Evolutionary conservation across 2,888 invertebrate genomes (phyloP).

Genomic region (Pedicia rivosa): DNA sequence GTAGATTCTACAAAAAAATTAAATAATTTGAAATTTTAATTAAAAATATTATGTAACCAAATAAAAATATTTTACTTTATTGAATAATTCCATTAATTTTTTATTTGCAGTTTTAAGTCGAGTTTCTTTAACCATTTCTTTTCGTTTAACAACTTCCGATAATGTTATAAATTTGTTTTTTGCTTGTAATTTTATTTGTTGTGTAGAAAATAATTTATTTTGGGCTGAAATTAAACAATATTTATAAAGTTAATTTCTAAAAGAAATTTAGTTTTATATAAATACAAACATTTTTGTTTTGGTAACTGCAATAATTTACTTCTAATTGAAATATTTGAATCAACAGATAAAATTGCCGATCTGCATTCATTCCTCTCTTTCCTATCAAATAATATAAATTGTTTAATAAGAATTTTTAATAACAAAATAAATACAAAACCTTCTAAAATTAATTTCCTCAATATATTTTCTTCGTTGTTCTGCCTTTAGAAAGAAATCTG

Average conservation of each 20-base stretch:
- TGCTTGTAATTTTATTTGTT: constrained; percentile 42
- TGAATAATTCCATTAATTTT: constrained; percentile 59
- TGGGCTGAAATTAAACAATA: constrained; percentile 20
- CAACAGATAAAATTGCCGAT: too few relatives aligned
- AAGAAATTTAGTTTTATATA: too few relatives aligned
- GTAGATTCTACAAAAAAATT: constrained; percentile 21
- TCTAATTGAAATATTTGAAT: too few relatives aligned
- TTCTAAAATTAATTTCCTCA: neutral
- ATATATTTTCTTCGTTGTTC: constrained; percentile 33
- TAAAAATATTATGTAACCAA: neutral
- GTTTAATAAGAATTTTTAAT: too few relatives aligned
- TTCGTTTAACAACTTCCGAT: constrained; percentile 53
- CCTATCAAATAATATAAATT: too few relatives aligned
- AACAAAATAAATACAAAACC: too few relatives aligned
- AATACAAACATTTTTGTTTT: too few relatives aligned
- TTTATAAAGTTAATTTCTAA: neutral
- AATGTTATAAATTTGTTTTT: constrained; percentile 47
- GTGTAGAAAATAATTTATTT: constrained; percentile 34
- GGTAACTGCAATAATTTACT: too few relatives aligned
- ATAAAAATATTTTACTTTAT: constrained; percentile 36
- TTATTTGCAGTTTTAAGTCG: constrained; percentile 50
- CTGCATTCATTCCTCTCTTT: too few relatives aligned
- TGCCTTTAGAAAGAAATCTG: constrained; percentile 47
- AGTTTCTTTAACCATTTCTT: constrained; percentile 40
- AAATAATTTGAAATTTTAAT: neutral